Evolutionary conservation across 2,113 vertebrate species (phyloP).

Genomic region (Deroptyus accipitrinus): DNA sequence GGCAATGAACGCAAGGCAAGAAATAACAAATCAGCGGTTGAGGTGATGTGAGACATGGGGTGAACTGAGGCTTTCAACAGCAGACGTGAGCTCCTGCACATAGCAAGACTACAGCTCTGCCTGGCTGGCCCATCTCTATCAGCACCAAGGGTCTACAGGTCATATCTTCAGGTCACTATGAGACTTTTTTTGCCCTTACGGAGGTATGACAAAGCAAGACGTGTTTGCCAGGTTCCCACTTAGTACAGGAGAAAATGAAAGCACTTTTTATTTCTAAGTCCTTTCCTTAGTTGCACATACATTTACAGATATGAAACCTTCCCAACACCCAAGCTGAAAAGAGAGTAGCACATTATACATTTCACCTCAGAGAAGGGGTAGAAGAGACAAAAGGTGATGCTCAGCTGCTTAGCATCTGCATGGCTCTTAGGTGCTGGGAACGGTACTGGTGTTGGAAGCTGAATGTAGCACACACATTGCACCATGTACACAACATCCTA

Average conservation of each 20-base stretch:
- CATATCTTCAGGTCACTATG: background rate
- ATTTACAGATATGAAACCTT: background rate
- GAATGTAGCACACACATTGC: fast-evolving
- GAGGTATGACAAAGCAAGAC: background rate
- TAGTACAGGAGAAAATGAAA: background rate
- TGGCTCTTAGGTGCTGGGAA: background rate
- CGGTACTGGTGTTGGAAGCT: background rate
- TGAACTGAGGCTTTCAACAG: background rate
- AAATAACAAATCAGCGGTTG: background rate
- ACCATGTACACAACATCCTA: background rate
- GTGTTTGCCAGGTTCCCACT: background rate
- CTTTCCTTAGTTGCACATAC: background rate
- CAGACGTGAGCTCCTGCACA: background rate
- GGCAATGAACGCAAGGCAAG: background rate
- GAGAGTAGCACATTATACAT: background rate
- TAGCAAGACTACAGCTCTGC: background rate
- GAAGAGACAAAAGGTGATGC: background rate
- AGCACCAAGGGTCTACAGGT: background rate
- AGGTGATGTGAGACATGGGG: background rate
- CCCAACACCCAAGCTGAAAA: background rate
- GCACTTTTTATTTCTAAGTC: background rate
- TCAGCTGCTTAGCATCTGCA: background rate
- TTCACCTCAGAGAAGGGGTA: background rate
- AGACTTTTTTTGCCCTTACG: background rate
- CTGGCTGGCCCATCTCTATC: background rate